A percentile compares a stretch with the other conserved stretches of the same genome.
Evolutionary conservation across 2,113 vertebrate genomes (phyloP).

Genomic region (Neotragus moschatus): DNA sequence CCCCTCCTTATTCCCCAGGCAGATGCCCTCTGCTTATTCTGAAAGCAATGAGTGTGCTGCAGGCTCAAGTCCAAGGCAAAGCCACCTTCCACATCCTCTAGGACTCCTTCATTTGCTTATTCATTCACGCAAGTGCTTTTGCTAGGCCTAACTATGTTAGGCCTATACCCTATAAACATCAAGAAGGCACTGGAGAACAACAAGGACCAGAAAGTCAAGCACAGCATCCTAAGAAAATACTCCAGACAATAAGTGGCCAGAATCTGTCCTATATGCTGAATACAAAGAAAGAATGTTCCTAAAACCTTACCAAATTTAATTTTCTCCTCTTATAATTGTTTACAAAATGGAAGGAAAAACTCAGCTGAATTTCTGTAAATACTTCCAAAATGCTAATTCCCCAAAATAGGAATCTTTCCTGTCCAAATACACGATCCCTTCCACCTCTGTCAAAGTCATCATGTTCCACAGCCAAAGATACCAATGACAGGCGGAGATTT

Average conservation of each 20-base stretch:
- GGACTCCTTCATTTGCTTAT: neutral
- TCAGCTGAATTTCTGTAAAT: neutral
- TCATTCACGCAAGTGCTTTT: neutral
- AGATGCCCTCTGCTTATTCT: neutral
- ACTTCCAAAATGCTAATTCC: neutral
- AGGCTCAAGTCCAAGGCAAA: neutral
- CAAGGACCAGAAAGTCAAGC: neutral
- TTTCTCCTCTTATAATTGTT: neutral
- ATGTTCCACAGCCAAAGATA: neutral
- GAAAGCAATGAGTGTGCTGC: neutral
- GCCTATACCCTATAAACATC: neutral
- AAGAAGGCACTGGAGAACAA: neutral
- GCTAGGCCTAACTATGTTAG: neutral
- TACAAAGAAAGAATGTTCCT: neutral
- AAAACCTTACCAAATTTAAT: neutral
- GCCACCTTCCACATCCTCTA: neutral
- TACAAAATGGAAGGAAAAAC: slow-evolving; percentile 4
- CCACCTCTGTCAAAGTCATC: neutral
- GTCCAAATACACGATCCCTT: neutral
- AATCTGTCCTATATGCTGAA: neutral
- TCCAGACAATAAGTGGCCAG: neutral
- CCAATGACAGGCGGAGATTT: neutral
- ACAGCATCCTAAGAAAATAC: neutral
- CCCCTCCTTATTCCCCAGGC: neutral
- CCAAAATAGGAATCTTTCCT: neutral